Evolutionary conservation across 2,888 invertebrate genomes (phyloP), one percentile per base, ranked within the genome.

Genomic region (Alloplasta piceator): DNA sequence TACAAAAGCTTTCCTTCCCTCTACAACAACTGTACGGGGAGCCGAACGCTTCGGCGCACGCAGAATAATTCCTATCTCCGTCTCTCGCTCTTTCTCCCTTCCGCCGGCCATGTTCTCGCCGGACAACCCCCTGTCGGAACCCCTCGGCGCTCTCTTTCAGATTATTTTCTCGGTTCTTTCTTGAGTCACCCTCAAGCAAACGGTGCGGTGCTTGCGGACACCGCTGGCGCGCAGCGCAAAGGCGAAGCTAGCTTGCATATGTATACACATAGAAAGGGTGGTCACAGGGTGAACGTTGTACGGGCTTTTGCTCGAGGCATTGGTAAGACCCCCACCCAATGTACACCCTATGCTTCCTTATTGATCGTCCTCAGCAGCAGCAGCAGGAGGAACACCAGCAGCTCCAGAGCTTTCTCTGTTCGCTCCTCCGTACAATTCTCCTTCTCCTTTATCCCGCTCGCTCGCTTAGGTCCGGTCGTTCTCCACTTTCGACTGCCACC

Each of bases 91-190:
- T 88, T 87, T 86, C 86, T 9, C 46, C 39, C 48, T 48, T 14
- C 6, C 0, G 5, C 9, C 48, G 4, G 38, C 48, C 66, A 56
- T 16, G 14, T 36, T 39, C 26, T 68, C 39, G 61, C 60, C 43
- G 67, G 66, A 60, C 74, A 56, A 56, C 48, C 10, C 66, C 26
- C 26, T 26, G 26, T 26, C 26, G 26, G 26, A 26, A 60, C 10
- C 66, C 58, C 50, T 39, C 56, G 16, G 10, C 50, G 10, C 50
- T 43, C 78, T 80, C 81, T 82, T 84, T 87, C 86, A 89, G 91
- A 88, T 89, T 90, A 90, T 88, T 91, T 91, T 91, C 91, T 91
- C 91, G 87, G 89, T 89, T 91, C 91, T 91, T 91, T 91, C 91
- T 92, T 91, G 89, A 85, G 85, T 85, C 80, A 75, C 87, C 88